Evolutionary conservation across 2,888 invertebrate species (phyloP), one percentile per base, ranked within the genome.

Genomic region (Pollenia angustigena): DNA sequence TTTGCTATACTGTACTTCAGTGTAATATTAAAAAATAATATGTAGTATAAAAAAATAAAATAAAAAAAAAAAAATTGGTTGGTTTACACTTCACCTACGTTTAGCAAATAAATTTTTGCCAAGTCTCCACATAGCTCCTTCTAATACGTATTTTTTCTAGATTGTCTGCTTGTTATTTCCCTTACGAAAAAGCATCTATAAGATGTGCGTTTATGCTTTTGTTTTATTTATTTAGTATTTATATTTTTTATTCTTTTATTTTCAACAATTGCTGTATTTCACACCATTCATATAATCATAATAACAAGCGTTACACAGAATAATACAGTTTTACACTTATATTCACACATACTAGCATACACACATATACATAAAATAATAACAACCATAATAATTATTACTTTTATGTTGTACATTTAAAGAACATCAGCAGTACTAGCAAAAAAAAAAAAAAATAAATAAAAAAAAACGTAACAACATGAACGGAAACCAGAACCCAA

Each of bases 61-160:
- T 16, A 50, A 83, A 89, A 89, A 89, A 89, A 90, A 90, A 91
- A 90, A 90, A 90, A 87, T 89, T 83, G 87, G 46, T 18, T 69
- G 42, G 48, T 85, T 81, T 72, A 80, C 78, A 82, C 86, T 85
- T 81, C 80, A 88, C 68, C 86, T 76, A 80, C 82, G 66, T 69
- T 50, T 12, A 52, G 54, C 14, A 60, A 75, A 86, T 86, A 75
- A 76, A 86, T 82, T 82, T 76, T 76, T 58, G 32, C 32, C 64
- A 58, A 71, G 54, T 18, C 66, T 60, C 16, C 62, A 71, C 56
- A 32, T 32, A 50, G 32, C 40, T 66, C 66, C 40, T 42, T 48
- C 4, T 44, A 10, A 23, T 32, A 44, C 23, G 18, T 1, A 18
- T 32, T 14, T 68, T 68, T 14, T 60, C 14, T 58, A 16, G n/a